Conservation (phyloP, 2,888 invertebrate genomes). For the Pocota personata region DNA sequence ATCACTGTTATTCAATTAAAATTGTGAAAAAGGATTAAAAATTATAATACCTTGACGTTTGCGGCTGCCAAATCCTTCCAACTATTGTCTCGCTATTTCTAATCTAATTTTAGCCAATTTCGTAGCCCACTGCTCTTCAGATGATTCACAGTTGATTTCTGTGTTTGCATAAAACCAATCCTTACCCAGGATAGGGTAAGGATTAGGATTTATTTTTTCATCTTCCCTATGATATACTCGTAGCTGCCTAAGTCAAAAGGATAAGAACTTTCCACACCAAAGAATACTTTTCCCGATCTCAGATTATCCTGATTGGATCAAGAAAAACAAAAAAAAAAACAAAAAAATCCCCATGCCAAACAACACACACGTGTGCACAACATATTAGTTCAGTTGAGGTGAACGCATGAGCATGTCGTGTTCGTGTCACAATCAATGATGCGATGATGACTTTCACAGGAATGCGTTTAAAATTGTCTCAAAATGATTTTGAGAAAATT, state of each 20-base stretch:
- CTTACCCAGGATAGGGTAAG: slow-evolving; percentile 30
- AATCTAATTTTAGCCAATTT: slow-evolving; percentile 73
- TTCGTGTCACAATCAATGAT: background rate
- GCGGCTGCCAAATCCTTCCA: slow-evolving; percentile 49
- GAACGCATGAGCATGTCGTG: background rate
- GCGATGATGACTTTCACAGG: slow-evolving; percentile 50
- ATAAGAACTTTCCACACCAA: slow-evolving; percentile 61
- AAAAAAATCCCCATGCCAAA: slow-evolving; percentile 38
- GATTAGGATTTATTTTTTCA: slow-evolving; percentile 57
- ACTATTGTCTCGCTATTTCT: slow-evolving; percentile 51
- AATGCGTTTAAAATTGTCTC: slow-evolving; percentile 50
- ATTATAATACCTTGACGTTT: slow-evolving; percentile 58
- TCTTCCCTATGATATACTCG: background rate
- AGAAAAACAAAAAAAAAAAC: slow-evolving; percentile 43
- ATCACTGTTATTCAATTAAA: slow-evolving; percentile 61
- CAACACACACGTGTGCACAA: slow-evolving; percentile 56
- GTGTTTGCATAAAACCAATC: slow-evolving; percentile 47
- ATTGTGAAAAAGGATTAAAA: slow-evolving; percentile 65
- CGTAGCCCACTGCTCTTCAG: slow-evolving; percentile 51
- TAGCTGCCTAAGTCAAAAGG: slow-evolving; percentile 69
- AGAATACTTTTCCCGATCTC: slow-evolving; percentile 60
- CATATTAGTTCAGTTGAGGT: slow-evolving; percentile 44
- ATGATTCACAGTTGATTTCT: background rate
- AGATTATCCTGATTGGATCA: slow-evolving; percentile 74
- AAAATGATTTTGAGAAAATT: slow-evolving; percentile 14